Conservation (phyloP, 2,888 invertebrate genomes). For the Drosophila colorata region DNA sequence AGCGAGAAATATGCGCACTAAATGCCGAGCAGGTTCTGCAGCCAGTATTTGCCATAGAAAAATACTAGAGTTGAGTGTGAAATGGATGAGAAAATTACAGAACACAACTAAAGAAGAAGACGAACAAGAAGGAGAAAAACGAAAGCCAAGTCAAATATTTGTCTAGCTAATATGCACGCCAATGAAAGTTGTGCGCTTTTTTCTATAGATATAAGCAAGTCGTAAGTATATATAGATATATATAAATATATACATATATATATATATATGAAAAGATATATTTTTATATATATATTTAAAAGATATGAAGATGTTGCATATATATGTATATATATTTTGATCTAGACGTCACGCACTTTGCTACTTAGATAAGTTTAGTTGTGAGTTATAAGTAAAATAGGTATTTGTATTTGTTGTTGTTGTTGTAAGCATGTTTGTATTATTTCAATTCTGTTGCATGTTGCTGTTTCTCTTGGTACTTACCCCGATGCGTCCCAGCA, state of each 20-base stretch:
- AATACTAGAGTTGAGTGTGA: slow-evolving; percentile 45
- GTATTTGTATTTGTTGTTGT: slow-evolving; percentile 23
- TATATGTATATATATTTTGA: slow-evolving; percentile 8
- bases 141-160: slow-evolving; percentile 70
- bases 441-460: slow-evolving; percentile 2
- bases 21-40: slow-evolving; percentile 10
- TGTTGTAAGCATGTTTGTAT: slow-evolving; percentile 17
- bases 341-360: slow-evolving; percentile 66
- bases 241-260: slow-evolving; percentile 3
- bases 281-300: slow-evolving; percentile 3
- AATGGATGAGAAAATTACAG: slow-evolving; percentile 37
- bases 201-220: slow-evolving; percentile 13
- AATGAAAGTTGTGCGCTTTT: slow-evolving; percentile 35
- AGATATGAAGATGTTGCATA: slow-evolving; percentile 3
- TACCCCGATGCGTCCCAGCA: slow-evolving; percentile 92
- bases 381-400: slow-evolving; percentile 22
- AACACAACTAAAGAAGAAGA: slow-evolving; percentile 11
- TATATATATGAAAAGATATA: background rate
- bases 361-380: slow-evolving; percentile 63
- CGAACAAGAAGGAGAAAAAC: slow-evolving; percentile 17
- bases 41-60: slow-evolving; percentile 26
- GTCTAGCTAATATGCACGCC: slow-evolving; percentile 73
- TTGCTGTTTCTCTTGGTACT: slow-evolving; percentile 83
- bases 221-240: no score
- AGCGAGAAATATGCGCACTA: slow-evolving; percentile 9